A percentile compares a stretch with the other conserved stretches of the same genome.
These are phyloP conservation scores for Lateolabrax maculatus DNA, from an alignment of 2,797 vertebrate species.

Conservation along the genomic window DNA sequence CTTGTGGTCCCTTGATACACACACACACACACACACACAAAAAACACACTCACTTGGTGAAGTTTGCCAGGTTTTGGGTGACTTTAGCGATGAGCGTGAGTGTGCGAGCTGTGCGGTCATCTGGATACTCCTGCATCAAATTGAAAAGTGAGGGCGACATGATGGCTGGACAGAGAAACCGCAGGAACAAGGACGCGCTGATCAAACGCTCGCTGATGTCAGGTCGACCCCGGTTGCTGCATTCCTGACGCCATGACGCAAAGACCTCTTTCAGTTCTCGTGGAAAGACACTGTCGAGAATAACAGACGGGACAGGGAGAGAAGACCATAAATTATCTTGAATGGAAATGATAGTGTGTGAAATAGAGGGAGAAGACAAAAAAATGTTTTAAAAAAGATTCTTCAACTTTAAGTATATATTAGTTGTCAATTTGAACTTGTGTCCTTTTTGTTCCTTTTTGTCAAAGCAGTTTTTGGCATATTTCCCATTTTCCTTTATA, in stretches of 20 bases:
- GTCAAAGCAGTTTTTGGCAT: not conserved
- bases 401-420: too few species aligned
- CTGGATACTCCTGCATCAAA: conserved; percentile 97
- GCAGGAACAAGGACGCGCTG: conserved; percentile 97
- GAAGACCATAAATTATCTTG: not conserved
- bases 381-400: too few species aligned
- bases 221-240: conserved; percentile 94
- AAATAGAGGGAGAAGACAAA: not conserved
- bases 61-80: conserved; percentile 99
- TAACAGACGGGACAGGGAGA: not conserved
- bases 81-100: conserved; percentile 99
- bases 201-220: conserved; percentile 99
- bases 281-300: conserved; percentile 91
- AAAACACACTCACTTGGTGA: conserved; percentile 91
- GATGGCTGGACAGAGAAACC: conserved; percentile 98
- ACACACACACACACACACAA: not conserved
- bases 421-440: too few species aligned
- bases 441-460: too few species aligned
- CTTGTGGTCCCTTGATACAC: not conserved
- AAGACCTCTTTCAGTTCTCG: conserved; percentile 98
- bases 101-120: conserved; percentile 96
- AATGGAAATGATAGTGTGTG: not conserved
- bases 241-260: conserved; percentile 97
- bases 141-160: conserved; percentile 99
- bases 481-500: not conserved